Base-by-base conservation (phyloP, 1,140 invertebrate genomes). In the Euura saliciscinereae region DNA sequence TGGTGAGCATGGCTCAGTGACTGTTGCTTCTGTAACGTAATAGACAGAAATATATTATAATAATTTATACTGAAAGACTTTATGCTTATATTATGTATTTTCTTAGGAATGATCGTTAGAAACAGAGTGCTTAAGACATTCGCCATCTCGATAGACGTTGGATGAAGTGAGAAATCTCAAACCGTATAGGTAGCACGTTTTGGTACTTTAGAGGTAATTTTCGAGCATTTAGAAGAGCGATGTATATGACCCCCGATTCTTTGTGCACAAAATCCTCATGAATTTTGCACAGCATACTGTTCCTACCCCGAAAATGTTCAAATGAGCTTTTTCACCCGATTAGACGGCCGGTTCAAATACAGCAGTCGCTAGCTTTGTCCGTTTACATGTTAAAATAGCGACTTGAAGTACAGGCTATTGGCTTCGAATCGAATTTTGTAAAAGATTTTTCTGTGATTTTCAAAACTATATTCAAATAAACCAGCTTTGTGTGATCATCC, bases 1-100 rank as follows among this genome's bases (percentile, higher is more conserved):
- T 8, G 88, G 86, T 44, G 74, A 79, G 71, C 90, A 91, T 4
- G 89, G 89, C 70, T 90, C 82, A 0, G 72, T 73, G 2, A 78
- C 66, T 43, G 77, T 75, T n/a, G 83, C 71, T n/a, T 80, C 77
- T 0, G 66, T 42, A 66, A 44, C 2, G 11, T 45, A 10, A 51
- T 8, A 66, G 59, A 13, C 44, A 13, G 43, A 65, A 44, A 6
- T 11, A 72, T 43, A 69, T 69, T 2, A 8, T 28, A 28, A 28
- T 28, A 28, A 28, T 28, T 28, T 28, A 28, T 28, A 28, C 28
- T 28, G 28, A 28, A 28, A 28, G 28, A 28, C 28, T 28, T 1
- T 28, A 28, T 28, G 28, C 28, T 28, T 28, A 28, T 28, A 1
- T 28, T 28, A 28, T 28, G 28, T 28, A 28, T 1, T 28, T 28